Evolutionary conservation across 2,888 invertebrate genomes (phyloP).

Genomic region (Gari tellinella): DNA sequence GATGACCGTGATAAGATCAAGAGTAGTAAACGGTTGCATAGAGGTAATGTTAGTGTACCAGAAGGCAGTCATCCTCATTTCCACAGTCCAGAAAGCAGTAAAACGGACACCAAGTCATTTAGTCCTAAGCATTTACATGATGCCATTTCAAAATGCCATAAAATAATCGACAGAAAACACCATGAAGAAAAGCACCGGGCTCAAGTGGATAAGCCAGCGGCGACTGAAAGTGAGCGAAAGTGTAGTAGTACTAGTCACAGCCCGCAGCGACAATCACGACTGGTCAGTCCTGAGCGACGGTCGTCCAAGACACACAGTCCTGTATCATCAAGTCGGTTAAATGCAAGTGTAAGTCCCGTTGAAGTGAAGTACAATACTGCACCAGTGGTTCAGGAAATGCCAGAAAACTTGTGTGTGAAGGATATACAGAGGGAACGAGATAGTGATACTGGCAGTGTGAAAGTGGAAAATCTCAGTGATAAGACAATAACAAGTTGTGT

Average conservation of each 20-base stretch:
- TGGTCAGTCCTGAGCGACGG: constrained; percentile 36
- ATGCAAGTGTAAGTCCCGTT: background rate
- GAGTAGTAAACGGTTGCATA: constrained; percentile 1
- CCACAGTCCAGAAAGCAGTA: too few relatives aligned
- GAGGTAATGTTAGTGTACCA: too few relatives aligned
- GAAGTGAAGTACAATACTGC: constrained; percentile 3
- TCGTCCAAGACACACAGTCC: constrained; percentile 27
- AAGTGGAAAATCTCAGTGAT: background rate
- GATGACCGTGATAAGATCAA: constrained; percentile 52
- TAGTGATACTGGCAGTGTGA: constrained; percentile 2
- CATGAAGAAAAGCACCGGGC: too few relatives aligned
- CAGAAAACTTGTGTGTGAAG: constrained; percentile 59
- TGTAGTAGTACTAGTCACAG: constrained; percentile 21
- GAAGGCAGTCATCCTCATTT: too few relatives aligned
- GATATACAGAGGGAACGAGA: constrained; percentile 28
- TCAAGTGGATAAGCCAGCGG: too few relatives aligned
- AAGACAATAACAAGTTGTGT: constrained; percentile 14
- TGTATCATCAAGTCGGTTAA: constrained; percentile 12
- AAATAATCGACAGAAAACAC: too few relatives aligned
- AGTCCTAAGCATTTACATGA: too few relatives aligned
- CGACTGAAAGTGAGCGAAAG: background rate
- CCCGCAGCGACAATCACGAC: constrained; percentile 34
- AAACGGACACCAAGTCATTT: too few relatives aligned
- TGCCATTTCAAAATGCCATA: too few relatives aligned
- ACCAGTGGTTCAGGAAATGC: constrained; percentile 43